Percentiles rank a stretch among this genome's conserved stretches.
phyloP scores from a whole-genome alignment of 2,113 vertebrate species.

The Ramphastos sulfuratus region DNA sequence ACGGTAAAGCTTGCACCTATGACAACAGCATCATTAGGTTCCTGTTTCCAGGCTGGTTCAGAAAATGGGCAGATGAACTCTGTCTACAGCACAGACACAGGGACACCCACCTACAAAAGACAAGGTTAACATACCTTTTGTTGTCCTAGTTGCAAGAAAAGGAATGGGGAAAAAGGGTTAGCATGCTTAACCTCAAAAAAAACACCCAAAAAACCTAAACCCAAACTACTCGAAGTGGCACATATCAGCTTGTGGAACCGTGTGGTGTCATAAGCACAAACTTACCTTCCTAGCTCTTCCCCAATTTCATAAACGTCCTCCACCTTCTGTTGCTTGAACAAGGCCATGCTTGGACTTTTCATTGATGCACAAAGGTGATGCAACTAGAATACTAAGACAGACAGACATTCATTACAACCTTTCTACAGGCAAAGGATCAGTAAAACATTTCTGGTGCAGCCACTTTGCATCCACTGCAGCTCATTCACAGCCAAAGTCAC shows the following conservation, averaged over 20 bases:
- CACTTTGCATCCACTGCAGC: background rate
- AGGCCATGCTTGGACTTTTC: constrained; percentile 87
- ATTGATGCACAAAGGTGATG: constrained; percentile 71
- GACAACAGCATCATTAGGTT: background rate
- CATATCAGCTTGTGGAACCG: background rate
- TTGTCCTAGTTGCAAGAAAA: constrained; percentile 2
- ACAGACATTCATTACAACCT: background rate
- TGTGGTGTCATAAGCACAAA: background rate
- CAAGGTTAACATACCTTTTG: background rate
- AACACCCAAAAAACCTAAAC: background rate
- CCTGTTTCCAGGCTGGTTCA: background rate
- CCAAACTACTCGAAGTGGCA: background rate
- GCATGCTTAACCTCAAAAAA: background rate
- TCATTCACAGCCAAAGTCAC: background rate
- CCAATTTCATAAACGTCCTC: constrained; percentile 92
- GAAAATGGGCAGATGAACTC: background rate
- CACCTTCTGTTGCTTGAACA: constrained; percentile 93
- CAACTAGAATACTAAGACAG: constrained; percentile 46
- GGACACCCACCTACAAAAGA: background rate
- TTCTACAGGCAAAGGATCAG: background rate
- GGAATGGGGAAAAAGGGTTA: background rate
- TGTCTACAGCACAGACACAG: background rate
- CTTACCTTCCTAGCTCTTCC: constrained; percentile 92
- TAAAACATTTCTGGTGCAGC: background rate
- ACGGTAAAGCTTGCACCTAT: background rate